Evolutionary conservation across 2,888 invertebrate species (phyloP), one percentile per base, ranked within the genome.

Genomic region (Lochmaea crataegi): DNA sequence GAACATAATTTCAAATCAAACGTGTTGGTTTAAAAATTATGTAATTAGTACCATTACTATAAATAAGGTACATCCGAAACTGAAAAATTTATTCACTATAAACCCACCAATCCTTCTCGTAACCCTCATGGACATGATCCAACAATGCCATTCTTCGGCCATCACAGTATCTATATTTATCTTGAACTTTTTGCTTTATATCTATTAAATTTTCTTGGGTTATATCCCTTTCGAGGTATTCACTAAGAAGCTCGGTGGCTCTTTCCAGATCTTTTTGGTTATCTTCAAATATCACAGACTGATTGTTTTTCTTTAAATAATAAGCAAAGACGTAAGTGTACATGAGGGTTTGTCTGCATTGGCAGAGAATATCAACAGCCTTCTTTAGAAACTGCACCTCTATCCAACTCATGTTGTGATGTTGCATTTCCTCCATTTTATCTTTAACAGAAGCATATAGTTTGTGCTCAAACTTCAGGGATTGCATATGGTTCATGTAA

Each of bases 341-440:
- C 98, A 99, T 99, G 70, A 99, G 90, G 11, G 98, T 98, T 88
- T 98, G 98, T 77, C 99, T 92, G 89, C 99, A 99, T 87, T 95
- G 94, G 88, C 98, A 98, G 78, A 98, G 90, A 85, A 97, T 97
- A 88, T 97, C 98, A 82, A 98, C 98, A 64, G 99, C 99, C 87
- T 98, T 97, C 88, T 96, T 96, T 83, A 99, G 90, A 88, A 99
- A 99, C 90, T 99, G 99, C 76, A 98, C 98, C 91, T 99, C 99
- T 83, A 99, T 99, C 99, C 99, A 99, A 79, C 98, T 97, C 98
- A 99, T 99, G 87, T 97, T 97, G 87, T 98, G 97, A 86, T 97
- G 97, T 86, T 99, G 99, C 99, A 99, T 98, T 88, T 98, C 98
- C 87, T 98, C 98, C 98, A 99, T 99, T 90, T 99, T 99, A 86